These are phyloP conservation scores for Megalops atlanticus DNA, from an alignment of 2,113 vertebrate genomes.

Conservation along the genomic window DNA sequence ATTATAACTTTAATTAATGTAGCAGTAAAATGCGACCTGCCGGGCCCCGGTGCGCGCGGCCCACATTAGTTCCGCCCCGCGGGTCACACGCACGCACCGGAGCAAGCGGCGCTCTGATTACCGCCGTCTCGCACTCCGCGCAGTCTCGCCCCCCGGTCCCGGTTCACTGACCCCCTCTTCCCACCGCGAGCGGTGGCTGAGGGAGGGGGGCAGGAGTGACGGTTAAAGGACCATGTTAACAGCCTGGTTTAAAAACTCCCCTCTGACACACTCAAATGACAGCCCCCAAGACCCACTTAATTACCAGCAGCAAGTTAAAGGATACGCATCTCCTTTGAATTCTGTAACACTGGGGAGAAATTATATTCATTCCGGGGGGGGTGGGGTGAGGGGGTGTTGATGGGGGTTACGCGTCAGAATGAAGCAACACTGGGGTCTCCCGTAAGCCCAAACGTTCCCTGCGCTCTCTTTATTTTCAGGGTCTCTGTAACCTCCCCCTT, in stretches of 20 bases:
- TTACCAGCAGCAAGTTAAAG: constrained; percentile 77
- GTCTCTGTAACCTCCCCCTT: background rate
- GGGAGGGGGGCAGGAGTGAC: constrained; percentile 63
- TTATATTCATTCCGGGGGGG: constrained; percentile 31
- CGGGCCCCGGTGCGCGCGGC: constrained; percentile 60
- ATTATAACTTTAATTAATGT: constrained; percentile 82
- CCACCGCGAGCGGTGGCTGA: constrained; percentile 53
- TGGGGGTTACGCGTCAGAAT: constrained; percentile 16
- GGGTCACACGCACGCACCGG: constrained; percentile 65
- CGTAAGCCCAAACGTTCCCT: constrained; percentile 25
- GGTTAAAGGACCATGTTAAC: constrained; percentile 80
- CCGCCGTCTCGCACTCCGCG: constrained; percentile 67
- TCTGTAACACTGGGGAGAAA: constrained; percentile 49
- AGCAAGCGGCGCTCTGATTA: constrained; percentile 73
- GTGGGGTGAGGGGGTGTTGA: constrained; percentile 12
- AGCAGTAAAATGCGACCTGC: constrained; percentile 77
- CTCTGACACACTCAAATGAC: constrained; percentile 63
- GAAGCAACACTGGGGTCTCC: constrained; percentile 37
- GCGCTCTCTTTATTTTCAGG: constrained; percentile 8
- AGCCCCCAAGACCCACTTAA: constrained; percentile 76
- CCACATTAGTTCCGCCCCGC: constrained; percentile 79
- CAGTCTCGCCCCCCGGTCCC: constrained; percentile 60
- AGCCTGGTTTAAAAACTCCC: constrained; percentile 72
- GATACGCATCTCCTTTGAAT: constrained; percentile 63
- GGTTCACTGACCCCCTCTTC: constrained; percentile 75